phyloP scores from a whole-genome alignment of 2,797 vertebrate genomes.

The Anguilla megastoma region DNA sequence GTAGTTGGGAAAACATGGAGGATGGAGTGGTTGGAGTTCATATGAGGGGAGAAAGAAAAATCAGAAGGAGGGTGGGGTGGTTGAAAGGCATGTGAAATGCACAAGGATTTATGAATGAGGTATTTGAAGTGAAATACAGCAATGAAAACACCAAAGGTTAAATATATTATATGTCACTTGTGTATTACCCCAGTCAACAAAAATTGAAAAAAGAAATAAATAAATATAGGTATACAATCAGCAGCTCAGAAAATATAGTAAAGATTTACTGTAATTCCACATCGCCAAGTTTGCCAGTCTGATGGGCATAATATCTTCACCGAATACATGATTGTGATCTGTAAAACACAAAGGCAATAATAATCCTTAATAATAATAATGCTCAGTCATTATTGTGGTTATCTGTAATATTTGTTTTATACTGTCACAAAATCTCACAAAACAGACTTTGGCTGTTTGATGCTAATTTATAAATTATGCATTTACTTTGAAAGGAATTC shows the following conservation, averaged over 20 bases:
- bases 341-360: background rate
- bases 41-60: background rate
- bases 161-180: background rate
- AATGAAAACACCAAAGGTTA: background rate
- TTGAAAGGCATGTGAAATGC: background rate
- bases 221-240: no score
- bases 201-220: no score
- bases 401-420: background rate
- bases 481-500: background rate
- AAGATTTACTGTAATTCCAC: background rate
- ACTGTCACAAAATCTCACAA: background rate
- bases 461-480: background rate
- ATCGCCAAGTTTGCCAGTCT: background rate
- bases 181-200: background rate
- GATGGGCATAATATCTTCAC: background rate
- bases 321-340: background rate
- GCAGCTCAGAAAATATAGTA: no score
- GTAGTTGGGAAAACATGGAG: background rate
- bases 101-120: background rate
- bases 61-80: background rate
- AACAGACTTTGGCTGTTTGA: background rate
- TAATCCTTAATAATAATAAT: background rate
- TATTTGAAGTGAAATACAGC: background rate
- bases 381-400: background rate
- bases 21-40: background rate